phyloP scores from a whole-genome alignment of 2,113 vertebrate genomes.

The Anhinga rufa region DNA sequence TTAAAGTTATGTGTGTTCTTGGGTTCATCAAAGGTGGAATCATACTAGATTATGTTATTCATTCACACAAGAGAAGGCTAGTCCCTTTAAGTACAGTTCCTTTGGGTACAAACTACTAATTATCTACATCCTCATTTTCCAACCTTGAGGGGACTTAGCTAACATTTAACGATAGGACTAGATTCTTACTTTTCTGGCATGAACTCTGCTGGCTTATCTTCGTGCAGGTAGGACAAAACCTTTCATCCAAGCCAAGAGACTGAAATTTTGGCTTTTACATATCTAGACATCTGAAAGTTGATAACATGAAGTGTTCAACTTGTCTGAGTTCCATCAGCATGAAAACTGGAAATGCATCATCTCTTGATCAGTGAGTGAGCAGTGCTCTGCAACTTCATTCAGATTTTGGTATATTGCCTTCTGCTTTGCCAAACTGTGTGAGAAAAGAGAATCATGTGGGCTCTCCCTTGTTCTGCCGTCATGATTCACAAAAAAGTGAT shows the following conservation, averaged over 20 bases:
- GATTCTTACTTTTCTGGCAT: neutral
- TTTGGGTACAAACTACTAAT: neutral
- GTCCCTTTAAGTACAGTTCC: neutral
- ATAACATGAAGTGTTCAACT: neutral
- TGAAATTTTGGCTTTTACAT: neutral
- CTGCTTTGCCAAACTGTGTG: neutral
- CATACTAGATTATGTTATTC: neutral
- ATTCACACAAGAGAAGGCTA: neutral
- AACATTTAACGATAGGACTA: neutral
- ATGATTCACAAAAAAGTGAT: neutral
- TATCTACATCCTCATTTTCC: neutral
- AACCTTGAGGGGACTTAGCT: neutral
- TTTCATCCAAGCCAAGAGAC: neutral
- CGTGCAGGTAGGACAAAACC: neutral
- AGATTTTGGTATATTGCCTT: neutral
- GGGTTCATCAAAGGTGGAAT: neutral
- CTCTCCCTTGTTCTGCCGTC: neutral
- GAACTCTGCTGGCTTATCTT: neutral
- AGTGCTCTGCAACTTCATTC: neutral
- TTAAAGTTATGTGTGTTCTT: neutral
- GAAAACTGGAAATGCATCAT: neutral
- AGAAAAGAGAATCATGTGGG: neutral
- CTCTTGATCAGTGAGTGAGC: neutral
- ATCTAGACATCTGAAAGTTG: neutral
- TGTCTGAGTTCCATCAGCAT: neutral